These are phyloP conservation scores for Sminthurides aquaticus DNA, from an alignment of 2,888 invertebrate genomes.

Conservation along the genomic window DNA sequence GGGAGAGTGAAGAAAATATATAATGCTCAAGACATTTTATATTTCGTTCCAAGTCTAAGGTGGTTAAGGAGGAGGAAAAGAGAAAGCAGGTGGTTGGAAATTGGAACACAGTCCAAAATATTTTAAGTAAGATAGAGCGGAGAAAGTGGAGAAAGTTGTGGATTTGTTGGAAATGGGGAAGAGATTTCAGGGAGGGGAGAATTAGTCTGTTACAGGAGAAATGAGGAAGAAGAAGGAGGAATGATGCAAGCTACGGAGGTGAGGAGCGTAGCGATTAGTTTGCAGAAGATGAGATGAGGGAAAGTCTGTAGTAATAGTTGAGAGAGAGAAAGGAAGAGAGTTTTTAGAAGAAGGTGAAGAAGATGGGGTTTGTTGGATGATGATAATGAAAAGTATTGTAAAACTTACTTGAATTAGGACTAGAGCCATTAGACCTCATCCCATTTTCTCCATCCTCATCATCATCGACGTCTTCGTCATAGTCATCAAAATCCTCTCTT, in stretches of 20 bases:
- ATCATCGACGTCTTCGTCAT: constrained; percentile 20
- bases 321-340: no score
- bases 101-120: no score
- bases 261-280: constrained; percentile 17
- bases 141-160: no score
- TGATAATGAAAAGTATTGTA: neutral
- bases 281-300: neutral
- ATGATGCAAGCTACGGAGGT: constrained; percentile 47
- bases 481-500: constrained; percentile 20
- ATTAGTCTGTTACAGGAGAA: no score
- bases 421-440: constrained; percentile 45
- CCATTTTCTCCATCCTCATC: constrained; percentile 26
- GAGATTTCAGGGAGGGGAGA: no score
- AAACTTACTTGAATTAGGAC: constrained; percentile 26
- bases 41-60: no score
- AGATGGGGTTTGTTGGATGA: constrained; percentile 21
- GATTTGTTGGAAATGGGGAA: no score
- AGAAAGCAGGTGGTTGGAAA: no score
- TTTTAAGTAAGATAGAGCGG: no score
- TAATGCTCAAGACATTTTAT: no score
- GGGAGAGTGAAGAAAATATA: no score
- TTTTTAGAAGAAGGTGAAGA: constrained; percentile 2
- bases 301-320: neutral
- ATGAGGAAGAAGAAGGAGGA: constrained; percentile 49
- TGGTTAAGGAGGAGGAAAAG: no score